These are phyloP conservation scores for Brachyalestes nurse DNA, from an alignment of 2,797 vertebrate species.

Conservation along the genomic window DNA sequence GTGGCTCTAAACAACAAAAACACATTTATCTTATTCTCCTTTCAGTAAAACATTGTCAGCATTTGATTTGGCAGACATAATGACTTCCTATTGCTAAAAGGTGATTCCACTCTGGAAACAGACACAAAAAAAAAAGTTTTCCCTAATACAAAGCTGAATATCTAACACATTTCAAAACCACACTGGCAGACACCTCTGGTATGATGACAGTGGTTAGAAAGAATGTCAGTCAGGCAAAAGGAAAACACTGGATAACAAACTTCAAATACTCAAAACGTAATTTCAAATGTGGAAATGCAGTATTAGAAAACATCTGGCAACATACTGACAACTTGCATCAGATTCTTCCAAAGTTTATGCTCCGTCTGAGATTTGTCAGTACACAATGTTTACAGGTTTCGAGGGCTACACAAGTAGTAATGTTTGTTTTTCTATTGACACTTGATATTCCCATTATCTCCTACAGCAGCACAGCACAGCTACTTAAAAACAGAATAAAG, in stretches of 20 bases:
- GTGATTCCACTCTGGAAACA: slow-evolving; percentile 11
- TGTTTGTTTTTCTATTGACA: neutral
- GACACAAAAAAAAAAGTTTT: neutral
- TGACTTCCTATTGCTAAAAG: slow-evolving; percentile 16
- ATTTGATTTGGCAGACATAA: slow-evolving; percentile 1
- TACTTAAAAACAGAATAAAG: slow-evolving; percentile 36
- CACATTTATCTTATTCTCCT: neutral
- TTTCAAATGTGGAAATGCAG: neutral
- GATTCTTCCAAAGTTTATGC: neutral
- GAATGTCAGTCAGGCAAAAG: slow-evolving; percentile 16
- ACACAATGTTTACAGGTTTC: neutral
- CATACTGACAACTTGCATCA: neutral
- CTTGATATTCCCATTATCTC: neutral
- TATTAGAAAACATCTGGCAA: slow-evolving; percentile 27
- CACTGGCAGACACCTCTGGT: neutral
- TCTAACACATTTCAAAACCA: slow-evolving; percentile 31
- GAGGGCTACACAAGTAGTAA: neutral
- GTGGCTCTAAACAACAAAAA: neutral
- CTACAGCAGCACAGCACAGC: neutral
- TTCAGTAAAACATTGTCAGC: slow-evolving; percentile 22
- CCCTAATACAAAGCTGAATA: slow-evolving; percentile 16
- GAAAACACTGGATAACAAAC: neutral
- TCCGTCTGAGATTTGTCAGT: neutral
- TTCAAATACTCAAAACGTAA: slow-evolving; percentile 1
- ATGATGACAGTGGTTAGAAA: neutral